Percentiles rank a stretch among this genome's conserved stretches.
Conservation (phyloP, 30 jellyfish, hydroid and myxozoan species). For the Turritopsis dohrnii region DNA sequence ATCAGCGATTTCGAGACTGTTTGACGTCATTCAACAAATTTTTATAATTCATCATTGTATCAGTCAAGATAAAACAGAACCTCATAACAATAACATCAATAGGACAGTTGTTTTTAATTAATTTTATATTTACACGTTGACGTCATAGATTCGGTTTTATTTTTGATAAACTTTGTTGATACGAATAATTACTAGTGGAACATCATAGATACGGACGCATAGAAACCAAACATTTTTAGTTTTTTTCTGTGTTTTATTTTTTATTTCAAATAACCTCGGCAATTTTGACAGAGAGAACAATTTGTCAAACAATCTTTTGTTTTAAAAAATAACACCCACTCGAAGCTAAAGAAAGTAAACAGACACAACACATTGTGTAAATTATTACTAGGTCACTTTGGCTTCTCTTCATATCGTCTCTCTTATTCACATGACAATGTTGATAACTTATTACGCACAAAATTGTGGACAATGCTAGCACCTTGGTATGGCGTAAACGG, state of each 20-base stretch:
- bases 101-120: constrained; percentile 1
- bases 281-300: no score
- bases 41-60: background rate
- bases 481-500: no score
- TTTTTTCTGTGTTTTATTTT: background rate
- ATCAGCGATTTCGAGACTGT: constrained; percentile 13
- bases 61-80: constrained; percentile 7
- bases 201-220: background rate
- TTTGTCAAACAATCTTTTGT: background rate
- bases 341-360: background rate
- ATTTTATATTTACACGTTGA: background rate
- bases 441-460: no score
- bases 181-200: background rate
- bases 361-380: no score
- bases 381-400: background rate
- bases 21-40: constrained; percentile 16
- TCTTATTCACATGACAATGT: background rate
- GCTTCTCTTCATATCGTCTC: background rate
- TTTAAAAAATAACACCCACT: background rate
- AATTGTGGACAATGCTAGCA: no score
- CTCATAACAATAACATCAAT: background rate
- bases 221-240: background rate
- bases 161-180: background rate
- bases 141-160: constrained; percentile 4
- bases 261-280: no score